Base-by-base conservation (phyloP, 2,797 vertebrate species). In the Nannoperca australis region DNA sequence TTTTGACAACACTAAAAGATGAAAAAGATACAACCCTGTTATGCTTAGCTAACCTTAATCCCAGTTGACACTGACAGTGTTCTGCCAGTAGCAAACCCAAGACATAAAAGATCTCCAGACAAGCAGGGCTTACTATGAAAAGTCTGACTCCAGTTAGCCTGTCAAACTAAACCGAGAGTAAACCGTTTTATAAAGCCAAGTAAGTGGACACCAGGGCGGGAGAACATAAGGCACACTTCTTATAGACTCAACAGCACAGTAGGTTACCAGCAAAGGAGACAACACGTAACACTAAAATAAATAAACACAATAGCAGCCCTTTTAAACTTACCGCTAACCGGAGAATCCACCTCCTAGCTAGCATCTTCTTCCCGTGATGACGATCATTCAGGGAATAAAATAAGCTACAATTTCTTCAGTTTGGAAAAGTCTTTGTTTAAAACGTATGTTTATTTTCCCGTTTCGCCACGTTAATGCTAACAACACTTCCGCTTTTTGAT, bases 381-480 rank as follows among this genome's bases (percentile, higher is more conserved):
- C 13, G 17, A 40, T 7, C 1, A 22, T 14, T 34, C 17, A 0
- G 7, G 9, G 2, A 8, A 11, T 14, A 34, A 20, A 42, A 40
- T 1, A 36, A 8, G 34, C 34, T 9, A 2, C 36, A 1, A 7
- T n/a, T 53, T 58, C 7, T 24, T 22, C 1, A 0, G 10, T 15
- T 51, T 22, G 9, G 0, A 50, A 36, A n/a, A 6, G 27, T 42
- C 8, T 24, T 17, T 49, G 10, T 50, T 8, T 32, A 42, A 22
- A 40, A 11, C 13, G 14, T 42, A 1, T 56, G 3, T 34, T 47
- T 22, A 1, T 12, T 9, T 20, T 13, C 5, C 2, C 7, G 14
- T 3, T 14, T 18, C 0, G 1, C 5, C 5, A 3, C 3, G 4
- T 32, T 6, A 9, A 11, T 15, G 14, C 1, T 2, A 42, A 17